Evolutionary conservation across 2,797 vertebrate genomes (phyloP).

Genomic region (Poeciliopsis presidionis): DNA sequence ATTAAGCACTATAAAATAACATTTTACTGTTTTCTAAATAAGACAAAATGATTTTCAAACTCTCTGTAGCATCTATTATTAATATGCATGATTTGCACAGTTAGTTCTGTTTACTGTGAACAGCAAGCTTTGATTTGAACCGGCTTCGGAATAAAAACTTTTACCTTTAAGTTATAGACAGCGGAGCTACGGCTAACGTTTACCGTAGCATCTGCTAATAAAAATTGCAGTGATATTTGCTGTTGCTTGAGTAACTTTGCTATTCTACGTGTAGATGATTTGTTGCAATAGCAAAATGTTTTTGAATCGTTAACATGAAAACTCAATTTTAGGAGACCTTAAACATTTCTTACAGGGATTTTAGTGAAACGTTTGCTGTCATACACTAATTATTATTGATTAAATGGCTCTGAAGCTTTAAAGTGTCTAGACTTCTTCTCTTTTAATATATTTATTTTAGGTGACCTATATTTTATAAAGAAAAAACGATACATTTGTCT

Average conservation of each 20-base stretch:
- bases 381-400: no score
- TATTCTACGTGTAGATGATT: background rate
- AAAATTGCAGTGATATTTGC: background rate
- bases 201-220: background rate
- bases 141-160: background rate
- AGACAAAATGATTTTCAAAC: background rate
- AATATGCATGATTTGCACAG: background rate
- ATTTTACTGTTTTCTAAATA: background rate
- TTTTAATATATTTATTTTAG: background rate
- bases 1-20: background rate
- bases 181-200: background rate
- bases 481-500: background rate
- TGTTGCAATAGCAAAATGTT: background rate
- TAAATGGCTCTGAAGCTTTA: no score
- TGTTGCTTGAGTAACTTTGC: background rate
- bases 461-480: background rate
- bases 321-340: background rate
- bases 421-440: background rate
- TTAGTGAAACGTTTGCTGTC: background rate
- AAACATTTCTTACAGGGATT: background rate
- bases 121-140: background rate
- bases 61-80: background rate
- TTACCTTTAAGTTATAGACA: background rate
- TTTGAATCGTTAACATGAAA: background rate
- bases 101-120: background rate